Evolutionary conservation across 2,888 invertebrate genomes (phyloP).

Genomic region (Euproctis similis): DNA sequence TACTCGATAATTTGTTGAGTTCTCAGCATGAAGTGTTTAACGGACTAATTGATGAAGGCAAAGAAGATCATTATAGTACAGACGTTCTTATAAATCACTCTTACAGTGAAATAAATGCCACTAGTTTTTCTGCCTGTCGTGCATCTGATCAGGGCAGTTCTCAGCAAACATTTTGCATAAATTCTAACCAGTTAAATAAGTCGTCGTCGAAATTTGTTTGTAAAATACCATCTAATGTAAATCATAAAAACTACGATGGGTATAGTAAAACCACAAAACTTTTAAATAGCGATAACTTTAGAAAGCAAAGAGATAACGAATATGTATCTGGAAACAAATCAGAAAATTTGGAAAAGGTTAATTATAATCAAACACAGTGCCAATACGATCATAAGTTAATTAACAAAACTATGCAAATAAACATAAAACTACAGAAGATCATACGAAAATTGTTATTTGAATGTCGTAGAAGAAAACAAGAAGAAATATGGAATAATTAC

Average conservation of each 20-base stretch:
- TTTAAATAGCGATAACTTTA: conserved; percentile 1
- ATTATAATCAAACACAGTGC: no score
- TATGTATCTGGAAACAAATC: conserved; percentile 10
- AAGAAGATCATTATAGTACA: not conserved
- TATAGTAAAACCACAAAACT: conserved; percentile 6
- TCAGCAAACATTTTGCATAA: not conserved
- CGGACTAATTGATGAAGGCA: not conserved
- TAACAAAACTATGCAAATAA: conserved; percentile 37
- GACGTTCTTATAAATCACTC: not conserved
- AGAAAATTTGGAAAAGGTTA: no score
- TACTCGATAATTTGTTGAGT: conserved; percentile 5
- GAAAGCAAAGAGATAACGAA: not conserved
- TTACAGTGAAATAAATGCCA: not conserved
- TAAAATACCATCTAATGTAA: conserved; percentile 1
- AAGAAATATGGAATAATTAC: conserved; percentile 47
- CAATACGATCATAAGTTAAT: conserved; percentile 27
- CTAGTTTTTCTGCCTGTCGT: not conserved
- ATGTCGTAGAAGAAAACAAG: conserved; percentile 41
- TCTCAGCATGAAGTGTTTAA: not conserved
- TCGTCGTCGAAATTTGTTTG: no score
- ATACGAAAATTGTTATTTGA: conserved; percentile 34
- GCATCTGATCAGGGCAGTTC: not conserved
- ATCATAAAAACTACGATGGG: conserved; percentile 4
- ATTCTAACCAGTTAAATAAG: not conserved
- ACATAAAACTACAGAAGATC: conserved; percentile 36